phyloP scores from a whole-genome alignment of 2,797 vertebrate genomes.

The Galagoides demidoff region DNA sequence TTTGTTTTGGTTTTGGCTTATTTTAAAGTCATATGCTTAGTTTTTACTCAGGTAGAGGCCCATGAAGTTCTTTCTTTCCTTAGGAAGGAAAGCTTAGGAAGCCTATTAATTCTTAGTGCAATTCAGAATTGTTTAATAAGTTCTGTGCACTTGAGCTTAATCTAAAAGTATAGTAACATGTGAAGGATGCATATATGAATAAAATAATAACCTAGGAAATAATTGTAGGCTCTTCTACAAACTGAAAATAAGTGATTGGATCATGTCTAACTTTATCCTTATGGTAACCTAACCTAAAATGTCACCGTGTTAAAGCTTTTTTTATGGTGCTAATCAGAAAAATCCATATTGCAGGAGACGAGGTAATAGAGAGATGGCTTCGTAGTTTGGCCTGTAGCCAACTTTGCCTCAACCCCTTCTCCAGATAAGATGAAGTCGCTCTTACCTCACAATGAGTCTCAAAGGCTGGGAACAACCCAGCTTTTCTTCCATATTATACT shows the following conservation, averaged over 20 bases:
- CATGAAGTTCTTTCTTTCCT: constrained; percentile 50
- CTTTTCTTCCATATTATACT: not conserved
- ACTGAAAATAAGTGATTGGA: not conserved
- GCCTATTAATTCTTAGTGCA: constrained; percentile 58
- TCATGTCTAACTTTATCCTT: constrained; percentile 34
- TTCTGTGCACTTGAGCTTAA: constrained; percentile 8
- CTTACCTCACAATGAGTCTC: not conserved
- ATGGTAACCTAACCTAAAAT: constrained; percentile 42
- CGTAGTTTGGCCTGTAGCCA: not conserved
- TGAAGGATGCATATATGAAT: not conserved
- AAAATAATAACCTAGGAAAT: constrained; percentile 56
- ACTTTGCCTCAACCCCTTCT: not conserved
- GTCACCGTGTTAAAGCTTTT: constrained; percentile 55
- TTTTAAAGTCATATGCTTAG: constrained; percentile 62
- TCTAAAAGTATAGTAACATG: not conserved
- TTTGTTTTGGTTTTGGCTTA: constrained; percentile 60
- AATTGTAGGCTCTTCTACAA: not conserved
- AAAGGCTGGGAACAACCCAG: not conserved
- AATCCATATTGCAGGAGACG: not conserved
- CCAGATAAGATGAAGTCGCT: not conserved
- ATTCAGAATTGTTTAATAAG: constrained; percentile 59
- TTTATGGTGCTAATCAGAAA: constrained; percentile 72
- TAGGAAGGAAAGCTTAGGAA: constrained; percentile 60
- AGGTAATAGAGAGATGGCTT: not conserved
- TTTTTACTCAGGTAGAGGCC: constrained; percentile 68